These are phyloP conservation scores for Rhorus exstirpatorius DNA, from an alignment of 2,888 invertebrate genomes.

Conservation along the genomic window DNA sequence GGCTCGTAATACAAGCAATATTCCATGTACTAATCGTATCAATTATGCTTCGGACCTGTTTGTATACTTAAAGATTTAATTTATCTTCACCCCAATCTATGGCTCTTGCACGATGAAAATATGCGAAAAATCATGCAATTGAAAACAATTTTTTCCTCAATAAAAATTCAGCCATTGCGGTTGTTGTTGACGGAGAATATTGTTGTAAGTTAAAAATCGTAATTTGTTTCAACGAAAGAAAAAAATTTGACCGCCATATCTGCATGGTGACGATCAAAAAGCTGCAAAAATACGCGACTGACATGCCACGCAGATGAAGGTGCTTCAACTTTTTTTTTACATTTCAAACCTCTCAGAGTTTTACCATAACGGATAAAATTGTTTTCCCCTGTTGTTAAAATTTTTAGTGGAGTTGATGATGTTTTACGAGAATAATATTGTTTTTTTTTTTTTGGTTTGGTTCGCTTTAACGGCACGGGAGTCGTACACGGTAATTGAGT, in stretches of 20 bases:
- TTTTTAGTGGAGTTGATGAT: background rate
- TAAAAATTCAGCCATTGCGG: background rate
- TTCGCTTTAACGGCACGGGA: no score
- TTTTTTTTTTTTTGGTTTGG: background rate
- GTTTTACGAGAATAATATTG: background rate
- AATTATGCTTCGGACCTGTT: background rate
- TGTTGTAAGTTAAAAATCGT: no score
- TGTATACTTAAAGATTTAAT: background rate
- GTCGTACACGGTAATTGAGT: constrained; percentile 26
- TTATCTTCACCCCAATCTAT: background rate
- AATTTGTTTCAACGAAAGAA: background rate
- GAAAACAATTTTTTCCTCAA: background rate
- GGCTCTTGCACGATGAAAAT: background rate
- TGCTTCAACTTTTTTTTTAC: background rate
- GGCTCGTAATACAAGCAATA: background rate
- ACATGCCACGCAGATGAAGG: background rate
- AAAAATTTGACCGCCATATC: background rate
- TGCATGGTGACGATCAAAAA: background rate
- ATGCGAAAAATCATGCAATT: background rate
- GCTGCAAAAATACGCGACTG: background rate
- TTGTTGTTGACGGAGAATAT: no score
- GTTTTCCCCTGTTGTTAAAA: background rate
- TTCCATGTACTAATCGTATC: background rate
- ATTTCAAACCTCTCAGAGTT: background rate
- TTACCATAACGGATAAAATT: background rate